phyloP scores from a whole-genome alignment of 2,888 invertebrate species.

The Platerodrilus igneus region DNA sequence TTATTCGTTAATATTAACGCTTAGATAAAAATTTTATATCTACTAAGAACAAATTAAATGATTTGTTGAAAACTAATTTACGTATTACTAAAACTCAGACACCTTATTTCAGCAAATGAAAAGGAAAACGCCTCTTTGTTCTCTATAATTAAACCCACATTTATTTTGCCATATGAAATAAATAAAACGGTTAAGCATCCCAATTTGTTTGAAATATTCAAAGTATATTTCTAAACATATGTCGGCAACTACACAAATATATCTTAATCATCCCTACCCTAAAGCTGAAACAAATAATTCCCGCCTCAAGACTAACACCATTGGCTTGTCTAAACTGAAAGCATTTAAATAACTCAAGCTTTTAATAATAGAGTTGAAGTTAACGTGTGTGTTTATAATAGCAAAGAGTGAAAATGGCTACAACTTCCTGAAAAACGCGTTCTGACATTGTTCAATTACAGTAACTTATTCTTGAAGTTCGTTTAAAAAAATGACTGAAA shows the following conservation, averaged over 20 bases:
- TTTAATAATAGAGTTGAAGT: constrained; percentile 25
- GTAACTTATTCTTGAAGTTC: no score
- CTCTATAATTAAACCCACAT: no score
- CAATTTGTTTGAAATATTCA: constrained; percentile 11
- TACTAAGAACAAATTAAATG: no score
- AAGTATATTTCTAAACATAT: constrained; percentile 26
- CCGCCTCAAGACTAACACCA: constrained; percentile 25
- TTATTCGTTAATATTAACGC: no score
- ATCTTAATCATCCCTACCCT: constrained; percentile 37
- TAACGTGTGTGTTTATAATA: constrained; percentile 1
- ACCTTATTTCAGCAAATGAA: no score
- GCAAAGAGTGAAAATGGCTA: constrained; percentile 5
- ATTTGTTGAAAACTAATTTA: no score
- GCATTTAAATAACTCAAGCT: constrained; percentile 21
- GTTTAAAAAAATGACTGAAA: constrained; percentile 1
- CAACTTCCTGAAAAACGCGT: constrained; percentile 1
- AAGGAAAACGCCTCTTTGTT: no score
- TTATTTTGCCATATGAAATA: no score
- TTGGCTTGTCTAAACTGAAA: constrained; percentile 29
- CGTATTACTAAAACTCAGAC: no score
- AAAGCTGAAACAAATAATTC: constrained; percentile 13
- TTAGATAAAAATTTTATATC: no score
- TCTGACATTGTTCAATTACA: background rate
- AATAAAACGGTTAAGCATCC: constrained; percentile 3
- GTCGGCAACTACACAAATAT: constrained; percentile 34